These are phyloP conservation scores for Rhyacichthys aspro DNA, from an alignment of 2,797 vertebrate species.

Conservation along the genomic window DNA sequence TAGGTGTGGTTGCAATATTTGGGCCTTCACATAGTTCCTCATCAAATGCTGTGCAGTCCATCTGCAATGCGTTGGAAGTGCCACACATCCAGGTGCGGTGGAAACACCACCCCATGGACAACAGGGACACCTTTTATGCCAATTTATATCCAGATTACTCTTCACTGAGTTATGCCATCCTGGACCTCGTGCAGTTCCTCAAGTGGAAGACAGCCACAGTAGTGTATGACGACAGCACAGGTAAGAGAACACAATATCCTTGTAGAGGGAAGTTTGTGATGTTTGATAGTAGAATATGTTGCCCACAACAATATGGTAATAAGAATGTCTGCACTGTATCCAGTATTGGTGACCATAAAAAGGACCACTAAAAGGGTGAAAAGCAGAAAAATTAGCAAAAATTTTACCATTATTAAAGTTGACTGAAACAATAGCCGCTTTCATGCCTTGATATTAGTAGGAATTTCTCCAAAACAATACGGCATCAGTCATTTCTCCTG, in stretches of 20 bases:
- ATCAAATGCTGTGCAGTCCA: slow-evolving; percentile 97
- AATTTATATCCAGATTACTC: slow-evolving; percentile 98
- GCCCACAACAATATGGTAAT: too few species aligned
- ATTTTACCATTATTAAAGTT: too few species aligned
- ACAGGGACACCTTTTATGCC: slow-evolving; percentile 97
- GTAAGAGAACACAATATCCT: slow-evolving; percentile 63
- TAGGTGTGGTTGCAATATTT: slow-evolving; percentile 98
- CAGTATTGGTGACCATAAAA: too few species aligned
- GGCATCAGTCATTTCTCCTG: too few species aligned
- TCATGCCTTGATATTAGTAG: too few species aligned
- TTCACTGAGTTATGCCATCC: slow-evolving; percentile 95
- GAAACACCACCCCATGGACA: slow-evolving; percentile 98
- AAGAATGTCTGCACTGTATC: too few species aligned
- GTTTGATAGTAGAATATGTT: too few species aligned
- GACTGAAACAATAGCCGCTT: too few species aligned
- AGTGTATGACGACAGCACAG: slow-evolving; percentile 98
- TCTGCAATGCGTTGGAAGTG: slow-evolving; percentile 97
- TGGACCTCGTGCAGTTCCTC: slow-evolving; percentile 96
- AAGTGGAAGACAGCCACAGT: slow-evolving; percentile 98
- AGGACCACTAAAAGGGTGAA: too few species aligned
- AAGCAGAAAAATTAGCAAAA: too few species aligned
- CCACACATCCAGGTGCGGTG: slow-evolving; percentile 98
- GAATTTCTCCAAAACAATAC: too few species aligned
- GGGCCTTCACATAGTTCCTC: slow-evolving; percentile 97
- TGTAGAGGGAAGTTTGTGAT: too few species aligned